A percentile compares a stretch with the other conserved stretches of the same genome.
Conservation (phyloP, 2,888 invertebrate species). For the Acronicta psi region DNA sequence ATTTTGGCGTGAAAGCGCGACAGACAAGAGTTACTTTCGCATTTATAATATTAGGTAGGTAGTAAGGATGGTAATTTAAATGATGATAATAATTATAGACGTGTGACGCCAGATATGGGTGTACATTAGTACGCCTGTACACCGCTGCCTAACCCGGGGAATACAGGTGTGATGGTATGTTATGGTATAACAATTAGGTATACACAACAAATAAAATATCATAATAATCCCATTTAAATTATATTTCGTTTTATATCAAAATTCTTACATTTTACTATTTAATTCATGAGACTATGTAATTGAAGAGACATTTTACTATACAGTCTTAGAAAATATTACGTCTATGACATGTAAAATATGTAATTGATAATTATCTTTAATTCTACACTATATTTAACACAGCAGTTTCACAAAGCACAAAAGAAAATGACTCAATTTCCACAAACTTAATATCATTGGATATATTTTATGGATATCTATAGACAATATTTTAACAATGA, state of each 20-base stretch:
- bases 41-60: no score
- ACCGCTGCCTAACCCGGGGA: no score
- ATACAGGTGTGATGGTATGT: no score
- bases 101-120: no score
- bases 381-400: slow-evolving; percentile 51
- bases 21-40: no score
- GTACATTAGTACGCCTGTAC: no score
- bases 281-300: slow-evolving; percentile 57
- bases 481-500: slow-evolving; percentile 39
- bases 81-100: no score
- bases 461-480: slow-evolving; percentile 21
- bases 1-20: no score
- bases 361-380: slow-evolving; percentile 55
- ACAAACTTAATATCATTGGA: slow-evolving; percentile 26
- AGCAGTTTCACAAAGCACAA: slow-evolving; percentile 59
- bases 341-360: slow-evolving; percentile 58
- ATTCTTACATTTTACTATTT: slow-evolving; percentile 57
- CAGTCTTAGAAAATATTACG: slow-evolving; percentile 63
- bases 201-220: slow-evolving; percentile 3
- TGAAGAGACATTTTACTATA: slow-evolving; percentile 59
- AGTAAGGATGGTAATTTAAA: no score
- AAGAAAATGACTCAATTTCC: slow-evolving; percentile 52
- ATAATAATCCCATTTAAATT: slow-evolving; percentile 47
- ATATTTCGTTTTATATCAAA: slow-evolving; percentile 65
- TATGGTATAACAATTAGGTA: no score